Evolutionary conservation across 2,797 vertebrate species (phyloP).

Genomic region (Siniperca scherzeri): DNA sequence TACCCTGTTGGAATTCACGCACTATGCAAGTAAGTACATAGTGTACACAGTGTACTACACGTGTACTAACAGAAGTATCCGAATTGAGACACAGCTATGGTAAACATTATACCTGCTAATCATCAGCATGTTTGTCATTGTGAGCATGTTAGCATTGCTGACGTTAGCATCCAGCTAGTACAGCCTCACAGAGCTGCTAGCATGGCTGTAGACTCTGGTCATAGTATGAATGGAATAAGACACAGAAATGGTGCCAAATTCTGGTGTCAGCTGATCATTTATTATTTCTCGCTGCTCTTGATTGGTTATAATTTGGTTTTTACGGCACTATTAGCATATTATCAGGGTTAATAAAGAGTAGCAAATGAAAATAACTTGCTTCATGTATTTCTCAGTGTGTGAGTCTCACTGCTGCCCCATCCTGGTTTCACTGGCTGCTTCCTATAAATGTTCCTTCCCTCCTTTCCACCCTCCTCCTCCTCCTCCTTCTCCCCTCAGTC

Average conservation of each 20-base stretch:
- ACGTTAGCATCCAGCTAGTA: too few relatives aligned
- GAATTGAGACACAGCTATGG: too few relatives aligned
- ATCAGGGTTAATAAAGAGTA: not conserved
- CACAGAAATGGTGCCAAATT: not conserved
- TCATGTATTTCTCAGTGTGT: not conserved
- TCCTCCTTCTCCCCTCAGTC: conserved; percentile 25
- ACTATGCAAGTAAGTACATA: too few relatives aligned
- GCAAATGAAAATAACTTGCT: not conserved
- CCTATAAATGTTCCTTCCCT: conserved; percentile 13
- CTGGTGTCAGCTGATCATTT: conserved; percentile 1
- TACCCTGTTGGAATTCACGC: too few relatives aligned
- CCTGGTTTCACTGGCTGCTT: conserved; percentile 25
- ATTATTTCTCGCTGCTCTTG: not conserved
- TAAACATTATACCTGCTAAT: not conserved
- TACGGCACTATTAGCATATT: not conserved
- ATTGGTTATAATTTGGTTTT: not conserved
- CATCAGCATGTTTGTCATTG: not conserved
- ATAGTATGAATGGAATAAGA: not conserved
- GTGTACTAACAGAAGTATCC: too few relatives aligned
- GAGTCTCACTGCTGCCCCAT: conserved; percentile 58
- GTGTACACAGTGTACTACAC: too few relatives aligned
- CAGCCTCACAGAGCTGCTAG: not conserved
- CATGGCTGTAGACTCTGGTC: not conserved
- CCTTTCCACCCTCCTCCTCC: not conserved
- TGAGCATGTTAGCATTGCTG: not conserved